Base-by-base conservation (phyloP, 2,888 invertebrate species). In the Agriotes lineatus region DNA sequence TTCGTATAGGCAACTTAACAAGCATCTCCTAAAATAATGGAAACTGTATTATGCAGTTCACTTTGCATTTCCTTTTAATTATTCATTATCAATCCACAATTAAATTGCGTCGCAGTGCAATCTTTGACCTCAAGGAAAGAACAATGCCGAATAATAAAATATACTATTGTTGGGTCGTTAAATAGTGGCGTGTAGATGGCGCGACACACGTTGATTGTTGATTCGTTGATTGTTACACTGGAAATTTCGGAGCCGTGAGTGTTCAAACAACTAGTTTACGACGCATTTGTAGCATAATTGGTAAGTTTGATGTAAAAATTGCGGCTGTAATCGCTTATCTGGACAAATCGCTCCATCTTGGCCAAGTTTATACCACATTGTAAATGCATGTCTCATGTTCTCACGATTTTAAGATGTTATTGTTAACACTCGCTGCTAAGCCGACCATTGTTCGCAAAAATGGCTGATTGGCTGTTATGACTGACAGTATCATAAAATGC, bases 171-270 rank as follows among this genome's bases (percentile, higher is more conserved):
- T 4, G 42, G 2, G 7, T 14, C 9, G 14, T 42, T 18, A 1
- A 42, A 5, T 6, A 42, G 1, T 42, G 7, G 9, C 5, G 16
- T 42, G 14, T 16, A 54, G 63, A 44, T 54, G 63, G 37, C 56
- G 63, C 63, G 5, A 5, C 16, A 2, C 7, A 18, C 42, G 63
- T 42, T n/a, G 56, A 63, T n/a, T n/a, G n/a, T n/a, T n/a, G n/a
- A n/a, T n/a, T n/a, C n/a, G n/a, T n/a, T n/a, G n/a, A n/a, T 63
- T 63, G 63, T 63, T 63, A 63, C 52, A 61, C 25, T 33, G 18
- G 25, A 10, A 33, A 14, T 52, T n/a, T 25, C 33, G 10, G n/a
- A 9, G 2, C 14, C 10, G 10, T 14, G 25, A 20, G 44, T 19
- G 30, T 12, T 44, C 59, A 59, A 59, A 59, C 59, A 45, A 45